Evolutionary conservation across 2,888 invertebrate genomes (phyloP).

Genomic region (Steromphala cineraria): DNA sequence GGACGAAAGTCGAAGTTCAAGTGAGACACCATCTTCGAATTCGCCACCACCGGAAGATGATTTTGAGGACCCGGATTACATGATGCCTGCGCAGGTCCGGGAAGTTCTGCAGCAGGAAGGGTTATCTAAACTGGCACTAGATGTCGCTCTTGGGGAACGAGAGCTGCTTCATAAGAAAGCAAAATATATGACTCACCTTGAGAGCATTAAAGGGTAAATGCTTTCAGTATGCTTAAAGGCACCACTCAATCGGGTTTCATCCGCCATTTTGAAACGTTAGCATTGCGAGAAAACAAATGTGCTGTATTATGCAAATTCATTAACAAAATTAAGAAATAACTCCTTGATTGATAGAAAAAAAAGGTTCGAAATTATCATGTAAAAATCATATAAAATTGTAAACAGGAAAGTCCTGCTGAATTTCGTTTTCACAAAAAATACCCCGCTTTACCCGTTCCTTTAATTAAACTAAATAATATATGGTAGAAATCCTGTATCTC

Average conservation of each 20-base stretch:
- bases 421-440: no score
- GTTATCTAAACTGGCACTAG: neutral
- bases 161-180: constrained; percentile 15
- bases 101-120: constrained; percentile 53
- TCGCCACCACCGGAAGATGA: neutral
- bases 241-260: neutral
- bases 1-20: neutral
- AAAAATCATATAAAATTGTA: no score
- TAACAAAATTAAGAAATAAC: no score
- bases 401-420: no score
- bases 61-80: constrained; percentile 46
- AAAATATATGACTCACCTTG: constrained; percentile 11
- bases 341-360: no score
- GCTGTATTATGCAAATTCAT: no score
- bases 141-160: neutral
- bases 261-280: no score
- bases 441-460: no score
- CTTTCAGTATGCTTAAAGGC: neutral
- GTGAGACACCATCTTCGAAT: neutral
- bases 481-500: no score
- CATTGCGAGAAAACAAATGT: no score
- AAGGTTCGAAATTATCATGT: no score
- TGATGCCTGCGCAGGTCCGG: constrained; percentile 52
- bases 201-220: neutral
- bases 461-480: no score